phyloP scores from a whole-genome alignment of 2,888 invertebrate species.

The Philaethria dido region DNA sequence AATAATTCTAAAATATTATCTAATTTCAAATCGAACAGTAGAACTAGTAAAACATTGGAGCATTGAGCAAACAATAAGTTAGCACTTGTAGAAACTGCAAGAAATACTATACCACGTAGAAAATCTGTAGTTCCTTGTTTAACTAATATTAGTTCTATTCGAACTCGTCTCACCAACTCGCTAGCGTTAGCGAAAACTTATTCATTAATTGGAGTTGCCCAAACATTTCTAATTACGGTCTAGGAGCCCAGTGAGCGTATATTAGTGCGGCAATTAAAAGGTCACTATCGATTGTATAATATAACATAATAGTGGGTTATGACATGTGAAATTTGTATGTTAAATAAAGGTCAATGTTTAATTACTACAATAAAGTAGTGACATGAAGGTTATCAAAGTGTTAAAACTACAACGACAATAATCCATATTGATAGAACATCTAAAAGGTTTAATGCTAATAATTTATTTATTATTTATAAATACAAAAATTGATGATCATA shows the following conservation, averaged over 20 bases:
- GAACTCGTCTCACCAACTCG: constrained; percentile 22
- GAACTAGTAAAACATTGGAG: background rate
- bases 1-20: no score
- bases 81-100: constrained; percentile 43
- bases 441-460: no score
- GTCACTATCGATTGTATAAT: constrained; percentile 22
- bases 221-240: constrained; percentile 29
- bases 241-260: constrained; percentile 15
- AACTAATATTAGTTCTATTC: constrained; percentile 18
- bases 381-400: no score
- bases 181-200: constrained; percentile 17
- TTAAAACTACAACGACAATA: no score
- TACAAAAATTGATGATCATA: no score
- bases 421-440: no score
- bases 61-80: constrained; percentile 47
- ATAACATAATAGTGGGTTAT: background rate
- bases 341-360: background rate
- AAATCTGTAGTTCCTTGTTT: constrained; percentile 19
- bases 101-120: constrained; percentile 28
- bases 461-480: no score
- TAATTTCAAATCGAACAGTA: no score
- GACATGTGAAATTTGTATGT: background rate
- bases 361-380: no score
- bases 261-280: constrained; percentile 21
- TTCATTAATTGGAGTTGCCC: constrained; percentile 29